phyloP scores from a whole-genome alignment of 2,888 invertebrate genomes.

The Drosophila meridiana region DNA sequence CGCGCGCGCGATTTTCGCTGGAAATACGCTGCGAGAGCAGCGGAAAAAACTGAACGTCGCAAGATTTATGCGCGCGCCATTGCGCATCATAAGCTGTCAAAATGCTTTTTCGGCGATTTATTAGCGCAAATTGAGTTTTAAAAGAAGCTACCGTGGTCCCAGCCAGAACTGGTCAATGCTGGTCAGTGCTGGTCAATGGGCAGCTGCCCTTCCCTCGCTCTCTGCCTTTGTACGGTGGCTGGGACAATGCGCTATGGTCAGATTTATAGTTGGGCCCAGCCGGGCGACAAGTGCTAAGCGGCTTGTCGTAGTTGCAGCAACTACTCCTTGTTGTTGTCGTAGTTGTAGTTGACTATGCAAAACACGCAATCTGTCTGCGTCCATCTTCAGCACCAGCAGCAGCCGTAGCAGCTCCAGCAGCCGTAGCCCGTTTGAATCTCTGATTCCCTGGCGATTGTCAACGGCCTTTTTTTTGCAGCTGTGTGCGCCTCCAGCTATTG shows the following conservation, averaged over 20 bases:
- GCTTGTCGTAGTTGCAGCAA: constrained; percentile 30
- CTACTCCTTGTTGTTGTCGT: constrained; percentile 27
- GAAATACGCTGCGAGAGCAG: constrained; percentile 51
- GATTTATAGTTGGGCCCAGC: constrained; percentile 56
- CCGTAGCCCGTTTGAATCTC: constrained; percentile 35
- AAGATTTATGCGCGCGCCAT: constrained; percentile 78
- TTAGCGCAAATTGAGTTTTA: constrained; percentile 84
- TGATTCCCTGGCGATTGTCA: constrained; percentile 51
- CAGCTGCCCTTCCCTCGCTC: constrained; percentile 26
- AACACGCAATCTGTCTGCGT: constrained; percentile 73
- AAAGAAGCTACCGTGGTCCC: constrained; percentile 66
- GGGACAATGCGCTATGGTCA: constrained; percentile 19
- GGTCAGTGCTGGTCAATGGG: constrained; percentile 20
- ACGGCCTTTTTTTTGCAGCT: constrained; percentile 43
- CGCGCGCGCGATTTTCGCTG: constrained; percentile 59
- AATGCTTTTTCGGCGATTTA: constrained; percentile 83
- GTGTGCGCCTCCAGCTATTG: constrained; percentile 30
- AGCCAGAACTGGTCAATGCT: constrained; percentile 38
- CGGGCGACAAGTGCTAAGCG: constrained; percentile 58
- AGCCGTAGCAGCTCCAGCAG: constrained; percentile 11
- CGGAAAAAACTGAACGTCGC: constrained; percentile 47
- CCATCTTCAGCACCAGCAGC: constrained; percentile 57
- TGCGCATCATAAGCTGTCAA: constrained; percentile 83
- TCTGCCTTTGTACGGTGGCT: constrained; percentile 4
- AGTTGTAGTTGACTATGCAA: constrained; percentile 58